Percentiles rank a stretch among this genome's conserved stretches.
These are phyloP conservation scores for Bombus turneri DNA, from an alignment of 1,140 invertebrate species.

Conservation along the genomic window DNA sequence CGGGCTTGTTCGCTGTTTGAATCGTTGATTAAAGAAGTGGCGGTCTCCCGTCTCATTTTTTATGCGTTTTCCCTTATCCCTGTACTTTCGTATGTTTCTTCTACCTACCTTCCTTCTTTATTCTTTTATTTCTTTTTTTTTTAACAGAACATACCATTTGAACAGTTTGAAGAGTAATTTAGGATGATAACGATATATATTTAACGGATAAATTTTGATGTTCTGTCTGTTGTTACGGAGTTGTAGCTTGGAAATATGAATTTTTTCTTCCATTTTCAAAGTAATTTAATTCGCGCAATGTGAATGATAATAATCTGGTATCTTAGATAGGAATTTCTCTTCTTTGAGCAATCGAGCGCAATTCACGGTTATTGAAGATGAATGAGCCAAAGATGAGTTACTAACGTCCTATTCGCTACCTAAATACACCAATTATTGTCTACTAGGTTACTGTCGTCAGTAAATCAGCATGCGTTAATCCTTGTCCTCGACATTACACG, in stretches of 20 bases:
- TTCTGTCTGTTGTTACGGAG: neutral
- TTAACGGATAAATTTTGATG: neutral
- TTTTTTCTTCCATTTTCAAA: neutral
- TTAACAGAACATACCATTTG: neutral
- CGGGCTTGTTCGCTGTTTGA: constrained; percentile 29
- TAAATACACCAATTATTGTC: neutral
- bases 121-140: too few relatives aligned
- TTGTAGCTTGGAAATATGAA: neutral
- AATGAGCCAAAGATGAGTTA: neutral
- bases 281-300: neutral
- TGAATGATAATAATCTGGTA: neutral
- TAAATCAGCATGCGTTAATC: neutral
- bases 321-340: neutral
- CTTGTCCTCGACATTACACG: neutral
- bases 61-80: neutral
- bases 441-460: neutral
- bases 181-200: neutral
- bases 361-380: neutral
- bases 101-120: neutral
- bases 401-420: neutral
- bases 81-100: neutral
- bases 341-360: neutral
- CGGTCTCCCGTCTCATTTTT: neutral
- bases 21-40: constrained; percentile 49
- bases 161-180: neutral